A percentile compares a stretch with the other conserved stretches of the same genome.
Evolutionary conservation across 2,888 invertebrate genomes (phyloP).

Genomic region (Odontothrips loti): DNA sequence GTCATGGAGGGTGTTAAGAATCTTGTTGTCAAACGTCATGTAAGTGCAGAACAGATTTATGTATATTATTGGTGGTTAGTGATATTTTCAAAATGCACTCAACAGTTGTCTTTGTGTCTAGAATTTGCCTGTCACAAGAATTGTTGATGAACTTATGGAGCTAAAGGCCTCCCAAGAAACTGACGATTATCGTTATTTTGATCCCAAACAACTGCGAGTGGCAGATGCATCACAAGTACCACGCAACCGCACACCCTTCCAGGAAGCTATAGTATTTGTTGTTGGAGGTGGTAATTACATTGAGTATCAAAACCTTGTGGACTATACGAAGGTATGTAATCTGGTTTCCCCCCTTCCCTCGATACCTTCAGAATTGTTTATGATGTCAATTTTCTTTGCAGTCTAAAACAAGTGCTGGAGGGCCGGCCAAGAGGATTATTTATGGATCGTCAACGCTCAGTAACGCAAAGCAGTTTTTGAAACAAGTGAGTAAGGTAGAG

Average conservation of each 20-base stretch:
- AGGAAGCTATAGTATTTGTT: conserved; percentile 84
- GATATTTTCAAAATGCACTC: conserved; percentile 27
- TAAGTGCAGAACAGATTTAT: conserved; percentile 51
- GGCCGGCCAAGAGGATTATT: conserved; percentile 68
- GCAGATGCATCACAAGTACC: conserved; percentile 60
- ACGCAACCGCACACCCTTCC: conserved; percentile 62
- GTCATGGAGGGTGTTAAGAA: conserved; percentile 99
- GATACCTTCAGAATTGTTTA: neutral
- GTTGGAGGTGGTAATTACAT: conserved; percentile 97
- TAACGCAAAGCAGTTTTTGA: conserved; percentile 90
- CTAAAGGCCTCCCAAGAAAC: conserved; percentile 70
- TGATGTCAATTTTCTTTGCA: neutral
- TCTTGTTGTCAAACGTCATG: conserved; percentile 95
- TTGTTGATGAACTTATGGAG: conserved; percentile 86
- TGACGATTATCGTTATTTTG: conserved; percentile 85
- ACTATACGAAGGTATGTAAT: conserved; percentile 74
- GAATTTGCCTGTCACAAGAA: conserved; percentile 91
- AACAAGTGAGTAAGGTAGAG: conserved; percentile 64
- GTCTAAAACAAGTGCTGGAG: conserved; percentile 38
- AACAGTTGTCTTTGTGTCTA: conserved; percentile 45
- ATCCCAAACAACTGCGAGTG: conserved; percentile 87
- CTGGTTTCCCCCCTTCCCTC: neutral
- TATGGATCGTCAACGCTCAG: conserved; percentile 94
- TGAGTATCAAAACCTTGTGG: conserved; percentile 97
- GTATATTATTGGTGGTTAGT: conserved; percentile 23